Base-by-base conservation (phyloP, 1,140 invertebrate genomes). In the Cardiocondyla obscurior region DNA sequence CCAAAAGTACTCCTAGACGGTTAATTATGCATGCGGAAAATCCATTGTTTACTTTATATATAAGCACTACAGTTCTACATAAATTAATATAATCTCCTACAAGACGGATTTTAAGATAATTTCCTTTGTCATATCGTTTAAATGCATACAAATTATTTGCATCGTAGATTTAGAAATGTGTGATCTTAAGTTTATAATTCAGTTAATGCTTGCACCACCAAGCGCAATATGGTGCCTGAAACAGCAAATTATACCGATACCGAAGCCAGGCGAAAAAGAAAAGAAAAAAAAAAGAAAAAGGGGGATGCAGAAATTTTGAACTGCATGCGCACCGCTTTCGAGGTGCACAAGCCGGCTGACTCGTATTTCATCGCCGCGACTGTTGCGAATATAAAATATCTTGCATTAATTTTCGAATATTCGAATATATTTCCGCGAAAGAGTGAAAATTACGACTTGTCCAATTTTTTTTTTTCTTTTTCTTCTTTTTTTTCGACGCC, bases 361-460 rank as follows among this genome's bases (percentile, higher is more conserved):
- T 39, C 46, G 62, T 69, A 79, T 79, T 79, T 79, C 46, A 79
- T 53, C 33, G 62, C 33, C 22, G 72, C 74, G 46, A 67, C 33
- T 25, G 74, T 79, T 67, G 46, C 74, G 33, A 79, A 67, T 69
- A 69, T 79, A 79, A 79, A 79, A 69, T 79, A 79, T 69, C 74
- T 79, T 55, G 74, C 74, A 79, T 79, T 79, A 79, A 79, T 79
- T 69, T 79, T 55, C 74, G 49, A 79, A 67, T 69, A 79, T 79
- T 79, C 62, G 74, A 79, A 79, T 79, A 60, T 53, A 42, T 85
- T 72, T 58, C 39, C 39, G 14, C 36, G 57, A 73, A 70, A 83
- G 69, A 62, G 42, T 22, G 22, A 55, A 65, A 83, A 67, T 67
- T 36, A 58, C 51, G 74, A 69, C 62, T 79, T 42, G 74, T 79